Base-by-base conservation (phyloP, 1,140 invertebrate genomes). In the silkworm (Bombyx mori) region DNA sequence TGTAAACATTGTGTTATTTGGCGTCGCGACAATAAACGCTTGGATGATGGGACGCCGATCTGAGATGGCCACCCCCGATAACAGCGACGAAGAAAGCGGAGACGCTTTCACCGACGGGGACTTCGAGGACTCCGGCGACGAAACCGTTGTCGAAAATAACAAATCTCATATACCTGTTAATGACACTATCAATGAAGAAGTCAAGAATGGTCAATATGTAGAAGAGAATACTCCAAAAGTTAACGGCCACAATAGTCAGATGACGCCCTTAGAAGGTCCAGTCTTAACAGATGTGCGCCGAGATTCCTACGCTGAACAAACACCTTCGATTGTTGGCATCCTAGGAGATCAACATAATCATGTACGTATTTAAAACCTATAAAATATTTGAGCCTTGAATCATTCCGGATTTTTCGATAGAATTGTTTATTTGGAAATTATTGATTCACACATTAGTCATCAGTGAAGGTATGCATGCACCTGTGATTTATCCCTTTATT, bases 341-440 rank as follows among this genome's bases (percentile, higher is more conserved):
- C 80, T 89, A 18, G 87, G 87, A 12, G 82, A 80, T 56, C 86
- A 89, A 61, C 83, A 88, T 43, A 82, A 79, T 68, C 77, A 86
- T 79, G 87, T 89, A 87, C 52, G 86, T 86, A 82, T 63, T 55
- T 18, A 52, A 35, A 35, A 35, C 51, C 26, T 42, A 10, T 44
- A 8, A n/a, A 54, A 44, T 54, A 35, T 18, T 7, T 44, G 10
- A 22, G 8, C 44, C 4, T 44, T 54, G 35, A 10, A n/a, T 22
- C 12, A 54, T 22, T 22, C 42, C n/a, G 5, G 44, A 12, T 44
- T 7, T 18, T 44, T 10, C 12, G 26, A 35, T 35, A 35, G 26
- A 35, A 35, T 35, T 35, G 26, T 35, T 35, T 35, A 35, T 35
- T 35, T 2, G 26, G 1, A 35, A 35, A 35, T 49, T 26, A 51